A percentile compares a stretch with the other conserved stretches of the same genome.
These are phyloP conservation scores for Falcunculus frontatus DNA, from an alignment of 2,113 vertebrate species.

Conservation along the genomic window DNA sequence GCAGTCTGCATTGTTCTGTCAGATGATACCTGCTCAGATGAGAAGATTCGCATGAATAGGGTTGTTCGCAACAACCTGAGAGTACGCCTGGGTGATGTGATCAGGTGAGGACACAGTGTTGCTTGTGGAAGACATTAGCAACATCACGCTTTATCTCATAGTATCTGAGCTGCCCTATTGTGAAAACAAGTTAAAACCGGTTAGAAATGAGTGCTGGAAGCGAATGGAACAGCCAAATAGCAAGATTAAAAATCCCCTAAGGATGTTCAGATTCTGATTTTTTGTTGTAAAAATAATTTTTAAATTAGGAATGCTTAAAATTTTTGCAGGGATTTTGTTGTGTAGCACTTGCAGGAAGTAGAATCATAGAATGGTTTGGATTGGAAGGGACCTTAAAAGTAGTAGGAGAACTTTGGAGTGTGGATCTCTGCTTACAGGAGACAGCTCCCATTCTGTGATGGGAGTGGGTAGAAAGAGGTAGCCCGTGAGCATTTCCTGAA, in stretches of 20 bases:
- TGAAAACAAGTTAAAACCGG: not conserved
- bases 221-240: not conserved
- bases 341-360: not conserved
- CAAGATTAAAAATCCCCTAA: not conserved
- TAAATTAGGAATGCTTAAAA: not conserved
- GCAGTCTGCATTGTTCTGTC: conserved; percentile 97
- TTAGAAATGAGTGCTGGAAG: not conserved
- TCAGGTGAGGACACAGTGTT: conserved; percentile 79
- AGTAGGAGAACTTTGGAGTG: not conserved
- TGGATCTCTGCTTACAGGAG: accelerated
- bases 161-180: not conserved
- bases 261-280: not conserved
- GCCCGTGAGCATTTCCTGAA: not conserved
- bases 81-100: conserved; percentile 93
- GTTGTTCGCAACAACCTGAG: conserved; percentile 97
- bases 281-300: not conserved
- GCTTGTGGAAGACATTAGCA: not conserved
- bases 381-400: not conserved
- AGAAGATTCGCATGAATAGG: conserved; percentile 99
- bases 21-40: conserved; percentile 96
- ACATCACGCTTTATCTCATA: accelerated
- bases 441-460: not conserved
- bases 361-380: not conserved
- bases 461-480: not conserved
- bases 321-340: not conserved